Evolutionary conservation across 1,140 invertebrate species (phyloP).

Genomic region (Lutraria rhynchaena): DNA sequence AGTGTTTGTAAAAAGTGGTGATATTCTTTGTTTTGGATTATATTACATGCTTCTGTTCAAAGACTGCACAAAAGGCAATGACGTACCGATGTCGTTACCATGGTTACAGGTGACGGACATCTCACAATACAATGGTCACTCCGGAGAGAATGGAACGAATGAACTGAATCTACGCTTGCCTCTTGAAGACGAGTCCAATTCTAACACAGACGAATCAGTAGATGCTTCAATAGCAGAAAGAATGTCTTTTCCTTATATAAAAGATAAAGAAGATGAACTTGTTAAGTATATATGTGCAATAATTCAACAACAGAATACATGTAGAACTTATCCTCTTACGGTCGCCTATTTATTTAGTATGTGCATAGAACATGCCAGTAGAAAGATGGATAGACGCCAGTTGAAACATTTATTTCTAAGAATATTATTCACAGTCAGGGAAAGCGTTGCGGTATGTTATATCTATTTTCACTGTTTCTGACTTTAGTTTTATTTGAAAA

Average conservation of each 20-base stretch:
- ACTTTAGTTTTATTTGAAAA: neutral
- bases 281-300: slow-evolving; percentile 71
- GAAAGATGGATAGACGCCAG: slow-evolving; percentile 67
- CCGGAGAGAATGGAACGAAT: slow-evolving; percentile 23
- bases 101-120: slow-evolving; percentile 65
- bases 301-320: slow-evolving; percentile 62
- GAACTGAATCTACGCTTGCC: slow-evolving; percentile 43
- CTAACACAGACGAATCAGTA: slow-evolving; percentile 60
- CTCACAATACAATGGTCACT: slow-evolving; percentile 26
- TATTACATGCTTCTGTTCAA: slow-evolving; percentile 77
- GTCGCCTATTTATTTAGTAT: slow-evolving; percentile 72
- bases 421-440: slow-evolving; percentile 66
- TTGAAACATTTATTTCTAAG: slow-evolving; percentile 68
- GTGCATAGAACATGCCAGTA: slow-evolving; percentile 71
- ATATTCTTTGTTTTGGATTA: slow-evolving; percentile 72
- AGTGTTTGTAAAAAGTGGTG: slow-evolving; percentile 68
- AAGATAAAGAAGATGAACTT: slow-evolving; percentile 74
- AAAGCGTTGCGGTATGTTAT: slow-evolving; percentile 72
- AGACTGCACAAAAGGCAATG: slow-evolving; percentile 73
- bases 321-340: slow-evolving; percentile 65
- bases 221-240: slow-evolving; percentile 61
- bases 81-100: slow-evolving; percentile 71
- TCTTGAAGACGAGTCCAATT: slow-evolving; percentile 59
- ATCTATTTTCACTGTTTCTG: neutral
- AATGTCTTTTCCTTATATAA: slow-evolving; percentile 70